Percentiles rank a stretch among this genome's conserved stretches.
phyloP scores from a whole-genome alignment of 2,888 invertebrate genomes.

The Cataglyphis cursor region DNA sequence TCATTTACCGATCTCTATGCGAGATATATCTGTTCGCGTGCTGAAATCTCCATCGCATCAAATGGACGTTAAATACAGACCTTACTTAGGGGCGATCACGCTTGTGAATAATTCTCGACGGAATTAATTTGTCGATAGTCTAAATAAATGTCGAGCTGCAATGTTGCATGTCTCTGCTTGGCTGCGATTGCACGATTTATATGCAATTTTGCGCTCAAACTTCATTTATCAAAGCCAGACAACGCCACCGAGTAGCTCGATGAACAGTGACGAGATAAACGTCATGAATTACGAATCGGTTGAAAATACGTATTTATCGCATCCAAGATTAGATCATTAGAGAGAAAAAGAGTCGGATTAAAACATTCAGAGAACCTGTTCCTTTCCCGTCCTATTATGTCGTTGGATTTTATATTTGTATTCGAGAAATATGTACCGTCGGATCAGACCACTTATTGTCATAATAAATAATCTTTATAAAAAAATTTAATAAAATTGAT shows the following conservation, averaged over 20 bases:
- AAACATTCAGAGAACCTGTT: conserved; percentile 44
- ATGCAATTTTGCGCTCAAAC: conserved; percentile 5
- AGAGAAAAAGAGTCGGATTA: neutral
- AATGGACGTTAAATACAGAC: conserved; percentile 28
- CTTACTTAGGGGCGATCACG: neutral
- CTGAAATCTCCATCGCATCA: neutral
- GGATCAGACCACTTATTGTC: neutral
- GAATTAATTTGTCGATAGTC: neutral
- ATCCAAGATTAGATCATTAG: conserved; percentile 37
- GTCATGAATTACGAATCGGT: conserved; percentile 15
- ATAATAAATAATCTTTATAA: neutral
- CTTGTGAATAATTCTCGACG: neutral
- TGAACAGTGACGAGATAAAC: conserved; percentile 44
- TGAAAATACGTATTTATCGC: conserved; percentile 27
- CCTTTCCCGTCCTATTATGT: neutral
- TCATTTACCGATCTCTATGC: conserved; percentile 6
- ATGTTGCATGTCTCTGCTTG: neutral
- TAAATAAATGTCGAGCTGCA: conserved; percentile 14
- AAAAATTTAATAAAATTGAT: neutral
- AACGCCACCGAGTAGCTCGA: neutral
- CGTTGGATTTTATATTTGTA: neutral
- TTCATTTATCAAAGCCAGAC: conserved; percentile 37
- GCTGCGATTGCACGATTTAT: neutral
- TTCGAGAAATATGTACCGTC: neutral
- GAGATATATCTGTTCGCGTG: conserved; percentile 12